These are phyloP conservation scores for Caenorhabditis doughertyi DNA, from an alignment of 2,888 invertebrate genomes.

Conservation along the genomic window DNA sequence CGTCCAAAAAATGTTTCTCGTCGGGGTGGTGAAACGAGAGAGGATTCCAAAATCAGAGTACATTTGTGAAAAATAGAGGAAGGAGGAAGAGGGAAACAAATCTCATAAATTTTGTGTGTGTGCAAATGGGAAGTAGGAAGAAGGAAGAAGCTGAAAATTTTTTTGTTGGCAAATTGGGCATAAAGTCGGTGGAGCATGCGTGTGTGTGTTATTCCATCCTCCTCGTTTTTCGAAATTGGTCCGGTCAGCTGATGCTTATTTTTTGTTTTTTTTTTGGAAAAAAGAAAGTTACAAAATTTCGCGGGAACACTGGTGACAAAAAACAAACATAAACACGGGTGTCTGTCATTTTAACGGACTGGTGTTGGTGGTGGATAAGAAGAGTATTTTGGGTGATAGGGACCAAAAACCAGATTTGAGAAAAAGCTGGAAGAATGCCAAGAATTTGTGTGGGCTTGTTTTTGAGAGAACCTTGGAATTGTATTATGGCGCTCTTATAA, in stretches of 20 bases:
- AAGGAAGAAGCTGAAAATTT: conserved; percentile 29
- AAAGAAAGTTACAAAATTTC: neutral
- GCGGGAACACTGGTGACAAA: neutral
- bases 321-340: no score
- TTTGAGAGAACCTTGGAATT: no score
- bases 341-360: no score
- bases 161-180: conserved; percentile 14
- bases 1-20: conserved; percentile 55
- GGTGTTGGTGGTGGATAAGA: no score
- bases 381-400: no score
- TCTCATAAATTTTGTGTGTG: conserved; percentile 28
- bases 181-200: conserved; percentile 47
- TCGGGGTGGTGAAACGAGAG: conserved; percentile 51
- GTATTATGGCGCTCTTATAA: no score
- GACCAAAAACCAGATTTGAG: no score
- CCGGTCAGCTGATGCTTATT: conserved; percentile 46
- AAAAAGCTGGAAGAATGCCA: no score
- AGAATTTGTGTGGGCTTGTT: no score
- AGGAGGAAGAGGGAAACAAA: neutral
- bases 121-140: neutral
- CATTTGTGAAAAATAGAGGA: no score
- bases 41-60: no score
- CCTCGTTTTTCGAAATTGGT: conserved; percentile 12
- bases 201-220: neutral
- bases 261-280: conserved; percentile 16